These are phyloP conservation scores for Staurois parvus DNA, from an alignment of 2,797 vertebrate species.

Conservation along the genomic window DNA sequence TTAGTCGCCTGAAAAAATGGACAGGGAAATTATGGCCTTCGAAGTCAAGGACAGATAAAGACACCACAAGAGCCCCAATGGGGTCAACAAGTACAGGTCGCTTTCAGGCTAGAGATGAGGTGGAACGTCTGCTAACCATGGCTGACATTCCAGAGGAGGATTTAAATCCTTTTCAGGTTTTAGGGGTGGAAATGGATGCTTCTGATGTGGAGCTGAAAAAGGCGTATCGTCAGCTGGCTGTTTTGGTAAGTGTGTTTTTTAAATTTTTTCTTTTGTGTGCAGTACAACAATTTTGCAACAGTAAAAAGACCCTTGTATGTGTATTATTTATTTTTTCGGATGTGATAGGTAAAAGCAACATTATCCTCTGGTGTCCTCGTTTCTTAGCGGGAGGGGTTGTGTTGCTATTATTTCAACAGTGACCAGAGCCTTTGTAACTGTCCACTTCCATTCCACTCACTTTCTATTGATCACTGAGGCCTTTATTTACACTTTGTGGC, in stretches of 20 bases:
- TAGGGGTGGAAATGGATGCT: conserved; percentile 88
- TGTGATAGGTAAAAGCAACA: too few relatives aligned
- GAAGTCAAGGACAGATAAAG: conserved; percentile 58
- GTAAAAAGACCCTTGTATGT: too few relatives aligned
- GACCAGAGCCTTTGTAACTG: too few relatives aligned
- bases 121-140: conserved; percentile 86
- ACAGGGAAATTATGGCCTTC: conserved; percentile 66
- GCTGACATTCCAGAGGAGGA: conserved; percentile 88
- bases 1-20: conserved; percentile 60
- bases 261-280: background rate
- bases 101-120: conserved; percentile 81
- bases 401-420: background rate
- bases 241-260: conserved; percentile 80
- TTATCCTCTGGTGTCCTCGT: too few relatives aligned
- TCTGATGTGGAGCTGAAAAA: conserved; percentile 88
- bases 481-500: background rate
- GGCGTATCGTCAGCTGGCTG: conserved; percentile 92
- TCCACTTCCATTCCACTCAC: too few relatives aligned
- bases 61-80: conserved; percentile 14
- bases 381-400: too few relatives aligned
- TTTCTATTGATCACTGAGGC: too few relatives aligned
- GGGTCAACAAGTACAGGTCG: conserved; percentile 72
- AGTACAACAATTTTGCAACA: too few relatives aligned
- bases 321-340: too few relatives aligned
- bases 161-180: conserved; percentile 89